Percentiles rank a stretch among this genome's conserved stretches.
phyloP scores from a whole-genome alignment of 2,888 invertebrate genomes.

The Germaria angustata region DNA sequence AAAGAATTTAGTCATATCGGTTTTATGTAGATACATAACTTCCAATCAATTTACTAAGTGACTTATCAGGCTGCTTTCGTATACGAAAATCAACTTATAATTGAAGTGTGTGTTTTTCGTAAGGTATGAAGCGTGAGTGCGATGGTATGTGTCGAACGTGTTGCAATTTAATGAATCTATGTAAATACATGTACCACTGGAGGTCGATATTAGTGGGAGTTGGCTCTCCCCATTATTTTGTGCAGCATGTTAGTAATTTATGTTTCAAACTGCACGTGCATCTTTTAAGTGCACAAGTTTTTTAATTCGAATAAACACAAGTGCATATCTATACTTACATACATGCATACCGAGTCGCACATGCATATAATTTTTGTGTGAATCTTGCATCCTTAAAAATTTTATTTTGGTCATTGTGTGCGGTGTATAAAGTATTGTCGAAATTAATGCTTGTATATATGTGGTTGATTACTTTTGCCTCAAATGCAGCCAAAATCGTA shows the following conservation, averaged over 20 bases:
- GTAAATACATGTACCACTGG: conserved; percentile 52
- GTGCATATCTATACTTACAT: background rate
- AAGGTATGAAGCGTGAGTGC: background rate
- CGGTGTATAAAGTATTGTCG: conserved; percentile 48
- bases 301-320: conserved; percentile 23
- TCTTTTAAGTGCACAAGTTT: conserved; percentile 58
- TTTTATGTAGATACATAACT: too few species aligned
- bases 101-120: conserved; percentile 27
- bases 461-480: conserved; percentile 44
- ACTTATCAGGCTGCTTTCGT: background rate
- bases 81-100: conserved; percentile 28
- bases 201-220: conserved; percentile 53
- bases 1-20: too few species aligned
- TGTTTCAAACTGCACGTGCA: conserved; percentile 63
- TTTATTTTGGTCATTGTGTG: conserved; percentile 53
- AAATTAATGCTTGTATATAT: conserved; percentile 37
- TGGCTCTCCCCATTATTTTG: conserved; percentile 39
- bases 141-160: conserved; percentile 70
- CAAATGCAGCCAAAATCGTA: background rate
- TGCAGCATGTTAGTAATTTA: conserved; percentile 58
- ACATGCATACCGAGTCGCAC: background rate
- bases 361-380: conserved; percentile 4
- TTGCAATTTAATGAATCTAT: conserved; percentile 75
- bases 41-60: too few species aligned
- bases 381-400: conserved; percentile 41